A percentile compares a stretch with the other conserved stretches of the same genome.
These are phyloP conservation scores for Phoenicopterus ruber DNA, from an alignment of 2,113 vertebrate genomes.

Conservation along the genomic window DNA sequence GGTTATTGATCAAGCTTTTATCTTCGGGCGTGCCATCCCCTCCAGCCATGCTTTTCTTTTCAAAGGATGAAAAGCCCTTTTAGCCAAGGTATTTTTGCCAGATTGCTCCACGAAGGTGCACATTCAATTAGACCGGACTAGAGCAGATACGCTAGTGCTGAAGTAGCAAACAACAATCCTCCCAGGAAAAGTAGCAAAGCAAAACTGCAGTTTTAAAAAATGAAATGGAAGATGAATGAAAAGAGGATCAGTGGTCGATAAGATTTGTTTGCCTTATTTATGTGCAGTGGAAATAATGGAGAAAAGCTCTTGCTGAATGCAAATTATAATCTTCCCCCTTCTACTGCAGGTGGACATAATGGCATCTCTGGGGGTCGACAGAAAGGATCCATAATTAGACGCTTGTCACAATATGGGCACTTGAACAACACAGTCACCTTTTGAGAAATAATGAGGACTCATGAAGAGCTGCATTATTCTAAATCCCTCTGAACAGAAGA, in stretches of 20 bases:
- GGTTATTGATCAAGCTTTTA: background rate
- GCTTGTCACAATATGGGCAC: background rate
- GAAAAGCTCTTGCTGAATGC: constrained; percentile 3
- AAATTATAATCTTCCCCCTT: background rate
- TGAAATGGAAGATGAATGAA: background rate
- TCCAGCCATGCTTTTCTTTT: background rate
- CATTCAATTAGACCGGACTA: background rate
- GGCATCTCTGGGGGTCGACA: background rate
- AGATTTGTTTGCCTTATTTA: constrained; percentile 26
- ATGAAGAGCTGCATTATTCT: background rate
- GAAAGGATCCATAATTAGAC: background rate
- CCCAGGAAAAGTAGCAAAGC: background rate
- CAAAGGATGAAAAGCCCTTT: background rate
- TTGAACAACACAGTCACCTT: background rate
- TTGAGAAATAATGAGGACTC: background rate
- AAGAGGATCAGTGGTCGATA: background rate
- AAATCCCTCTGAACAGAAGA: background rate
- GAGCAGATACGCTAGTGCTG: background rate
- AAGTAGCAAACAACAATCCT: background rate
- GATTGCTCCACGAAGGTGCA: background rate
- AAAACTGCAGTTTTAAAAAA: background rate
- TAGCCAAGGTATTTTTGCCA: background rate
- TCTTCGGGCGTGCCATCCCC: background rate
- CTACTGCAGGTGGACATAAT: background rate
- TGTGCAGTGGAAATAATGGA: background rate